Base-by-base conservation (phyloP, 2,888 invertebrate genomes). In the Galerucella pusilla region DNA sequence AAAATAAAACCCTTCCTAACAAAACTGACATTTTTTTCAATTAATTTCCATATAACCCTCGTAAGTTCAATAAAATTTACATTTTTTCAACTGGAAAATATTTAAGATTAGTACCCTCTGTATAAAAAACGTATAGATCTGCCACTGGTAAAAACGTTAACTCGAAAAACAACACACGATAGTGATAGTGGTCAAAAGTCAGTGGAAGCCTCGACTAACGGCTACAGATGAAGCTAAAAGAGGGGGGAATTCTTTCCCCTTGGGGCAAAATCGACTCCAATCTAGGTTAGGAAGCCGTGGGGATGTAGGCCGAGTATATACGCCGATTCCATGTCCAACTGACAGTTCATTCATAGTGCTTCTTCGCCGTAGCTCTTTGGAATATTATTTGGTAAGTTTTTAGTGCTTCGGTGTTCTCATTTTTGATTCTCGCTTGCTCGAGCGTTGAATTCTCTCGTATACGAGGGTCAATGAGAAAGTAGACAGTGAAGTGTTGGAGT, bases 261-360 rank as follows among this genome's bases (percentile, higher is more conserved):
- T 76, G 74, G 78, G 80, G 79, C 80, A 75, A 78, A 77, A 79
- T 77, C 82, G 80, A 64, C 76, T 75, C 75, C 81, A 77, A 85
- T 83, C 83, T 88, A 87, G 88, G 88, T 87, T 85, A 84, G 78
- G 80, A 80, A 85, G 84, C 83, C 84, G 87, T 87, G 88, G 88
- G 88, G 87, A 87, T 87, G 86, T 87, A 86, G 86, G 87, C 82
- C 87, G 87, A 85, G 86, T 87, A 88, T 88, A 88, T 85, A 87
- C 87, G 80, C 82, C 81, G 80, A 78, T 79, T 80, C 83, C 80
- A 77, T 77, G 79, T 80, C 81, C 77, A 79, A 70, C 80, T 80
- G 83, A 79, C 82, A 85, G 85, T 84, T 85, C 83, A 83, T 84
- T 84, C 81, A 80, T 83, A 75, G 85, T 85, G 85, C 79, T 82